Base-by-base conservation (phyloP, 2,888 invertebrate species). In the Odontomyia ornata region DNA sequence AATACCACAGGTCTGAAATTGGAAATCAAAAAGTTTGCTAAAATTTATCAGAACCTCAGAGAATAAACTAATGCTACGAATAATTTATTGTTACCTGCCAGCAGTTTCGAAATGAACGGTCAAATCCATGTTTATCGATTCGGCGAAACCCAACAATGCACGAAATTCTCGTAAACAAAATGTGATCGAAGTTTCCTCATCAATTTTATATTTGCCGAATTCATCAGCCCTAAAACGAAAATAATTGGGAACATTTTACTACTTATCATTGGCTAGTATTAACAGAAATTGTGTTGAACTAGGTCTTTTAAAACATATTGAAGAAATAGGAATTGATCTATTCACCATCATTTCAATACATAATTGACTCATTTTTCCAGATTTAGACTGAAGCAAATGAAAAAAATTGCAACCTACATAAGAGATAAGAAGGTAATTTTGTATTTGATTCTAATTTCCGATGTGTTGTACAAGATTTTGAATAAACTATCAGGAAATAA, bases 131-230 rank as follows among this genome's bases (percentile, higher is more conserved):
- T 89, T 90, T 9, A 93, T 88, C 0, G 90, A 89, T 85, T 96
- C 97, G 0, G 95, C 93, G 87, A 96, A 95, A 27, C 89, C 87
- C 25, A 96, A 86, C 18, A 95, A 89, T 0, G 96, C 94, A 84
- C 92, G 88, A 77, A 97, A 91, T 83, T 96, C 96, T 85, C 94
- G 95, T 73, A 96, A 87, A 79, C 95, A 93, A 86, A 96, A 96
- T 80, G 96, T 96, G 36, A 97, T 90, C 25, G 90, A 89, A 0
- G 93, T 91, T 81, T 93, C 92, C 75, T 89, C 80, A 0, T 78
- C 76, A 21, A 86, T 82, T 52, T 80, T 81, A 76, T 85, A 86
- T 1, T 80, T 80, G 2, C 82, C 82, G 43, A 86, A 86, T 79
- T 86, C 86, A 4, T 80, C 82, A 0, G 84, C 81, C 28, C 83